Base-by-base conservation (phyloP, 2,113 vertebrate species). In the Excalfactoria chinensis region DNA sequence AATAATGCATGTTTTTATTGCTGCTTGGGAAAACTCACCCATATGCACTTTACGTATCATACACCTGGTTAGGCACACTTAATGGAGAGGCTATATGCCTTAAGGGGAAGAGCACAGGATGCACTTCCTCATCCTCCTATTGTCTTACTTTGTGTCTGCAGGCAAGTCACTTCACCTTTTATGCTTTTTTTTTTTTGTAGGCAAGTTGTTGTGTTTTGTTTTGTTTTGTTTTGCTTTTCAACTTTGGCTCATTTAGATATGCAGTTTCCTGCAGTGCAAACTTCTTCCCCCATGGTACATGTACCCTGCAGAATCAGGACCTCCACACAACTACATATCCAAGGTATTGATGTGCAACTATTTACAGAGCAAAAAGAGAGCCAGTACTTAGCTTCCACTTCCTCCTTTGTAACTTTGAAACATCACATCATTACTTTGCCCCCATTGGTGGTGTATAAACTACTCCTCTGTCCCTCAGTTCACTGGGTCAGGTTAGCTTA, bases 1-100 rank as follows among this genome's bases (percentile, higher is more conserved):
- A 85, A 64, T 91, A 91, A 91, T 19, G 74, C 41, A 79, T 81
- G 73, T 70, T 92, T 77, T 69, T 73, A 18, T 13, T 63, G 51
- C 51, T 76, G 56, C 75, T 67, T 63, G 23, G 34, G 51, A 90
- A 43, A 74, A 37, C 60, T 89, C 68, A 64, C 16, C 55, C 34
- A 13, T 28, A 4, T 2, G 10, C 35, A 62, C 48, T 90, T 80
- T 63, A 58, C 8, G 9, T 9, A 30, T 51, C 46, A 30, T 11
- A 44, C 1, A 0, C 16, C 53, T 59, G 41, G 67, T n/a, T 49
- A 72, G 55, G 46, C 25, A 68, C 37, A 46, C 30, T 28, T 60
- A 12, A 25, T 2, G 6, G 34, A 76, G 41, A 79, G 41, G n/a
- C 23, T 51, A 6, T 18, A 19, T 18, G 43, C n/a, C 82, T 70